phyloP scores from a whole-genome alignment of 2,888 invertebrate species.

The Drosophila leonis region DNA sequence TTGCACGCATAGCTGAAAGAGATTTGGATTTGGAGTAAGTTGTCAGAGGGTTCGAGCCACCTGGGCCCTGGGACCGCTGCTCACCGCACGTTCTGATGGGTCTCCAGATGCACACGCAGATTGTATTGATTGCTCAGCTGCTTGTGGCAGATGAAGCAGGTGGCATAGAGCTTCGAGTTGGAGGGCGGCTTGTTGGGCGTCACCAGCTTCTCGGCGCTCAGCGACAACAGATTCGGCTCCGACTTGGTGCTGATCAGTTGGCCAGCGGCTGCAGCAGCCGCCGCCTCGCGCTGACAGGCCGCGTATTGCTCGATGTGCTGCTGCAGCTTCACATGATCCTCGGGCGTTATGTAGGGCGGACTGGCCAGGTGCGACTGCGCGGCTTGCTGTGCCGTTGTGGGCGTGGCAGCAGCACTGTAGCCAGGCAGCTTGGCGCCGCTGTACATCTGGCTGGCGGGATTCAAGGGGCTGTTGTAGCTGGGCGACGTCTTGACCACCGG shows the following conservation, averaged over 20 bases:
- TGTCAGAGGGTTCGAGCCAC: too few relatives aligned
- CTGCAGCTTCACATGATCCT: constrained; percentile 74
- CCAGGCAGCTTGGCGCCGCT: constrained; percentile 55
- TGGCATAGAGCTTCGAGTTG: constrained; percentile 88
- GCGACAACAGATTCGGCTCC: constrained; percentile 65
- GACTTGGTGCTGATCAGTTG: constrained; percentile 67
- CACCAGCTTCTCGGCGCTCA: constrained; percentile 61
- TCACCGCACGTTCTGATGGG: constrained; percentile 92
- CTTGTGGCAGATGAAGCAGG: constrained; percentile 94
- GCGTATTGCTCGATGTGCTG: constrained; percentile 81
- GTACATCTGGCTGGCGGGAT: constrained; percentile 50
- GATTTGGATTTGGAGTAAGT: not conserved
- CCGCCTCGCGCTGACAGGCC: constrained; percentile 72
- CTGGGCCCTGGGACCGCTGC: too few relatives aligned
- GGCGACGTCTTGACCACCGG: constrained; percentile 71
- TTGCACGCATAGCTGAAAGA: constrained; percentile 91
- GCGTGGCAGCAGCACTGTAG: constrained; percentile 62
- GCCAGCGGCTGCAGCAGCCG: constrained; percentile 58
- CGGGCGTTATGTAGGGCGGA: constrained; percentile 71
- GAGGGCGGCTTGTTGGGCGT: constrained; percentile 81
- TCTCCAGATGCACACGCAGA: constrained; percentile 95
- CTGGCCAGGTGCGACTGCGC: constrained; percentile 52
- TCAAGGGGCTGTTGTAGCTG: constrained; percentile 52
- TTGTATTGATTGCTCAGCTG: constrained; percentile 96
- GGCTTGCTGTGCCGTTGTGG: constrained; percentile 67